A percentile compares a stretch with the other conserved stretches of the same genome.
Evolutionary conservation across 2,797 vertebrate species (phyloP).

Genomic region (Poeciliopsis paucimaculata): DNA sequence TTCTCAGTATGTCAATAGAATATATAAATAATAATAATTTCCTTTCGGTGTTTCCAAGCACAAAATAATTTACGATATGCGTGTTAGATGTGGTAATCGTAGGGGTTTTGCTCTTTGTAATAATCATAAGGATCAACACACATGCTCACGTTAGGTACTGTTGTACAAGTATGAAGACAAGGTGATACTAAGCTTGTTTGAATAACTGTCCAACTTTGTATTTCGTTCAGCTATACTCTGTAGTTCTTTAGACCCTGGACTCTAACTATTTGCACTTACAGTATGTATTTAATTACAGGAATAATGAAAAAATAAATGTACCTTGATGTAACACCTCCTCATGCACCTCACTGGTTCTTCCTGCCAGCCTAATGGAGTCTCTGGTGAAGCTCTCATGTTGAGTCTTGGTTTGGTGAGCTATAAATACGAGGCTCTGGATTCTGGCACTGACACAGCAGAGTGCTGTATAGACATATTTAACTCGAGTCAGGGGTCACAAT

Average conservation of each 20-base stretch:
- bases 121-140: conserved; percentile 87
- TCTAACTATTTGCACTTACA: conserved; percentile 98
- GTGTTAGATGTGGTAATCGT: conserved; percentile 88
- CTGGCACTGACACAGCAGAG: conserved; percentile 45
- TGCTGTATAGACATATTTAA: conserved; percentile 50
- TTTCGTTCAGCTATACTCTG: conserved; percentile 93
- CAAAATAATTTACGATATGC: conserved; percentile 89
- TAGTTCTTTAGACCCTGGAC: conserved; percentile 95
- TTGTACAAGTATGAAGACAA: conserved; percentile 90
- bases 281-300: conserved; percentile 97
- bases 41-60: conserved; percentile 93
- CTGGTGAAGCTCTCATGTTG: conserved; percentile 40
- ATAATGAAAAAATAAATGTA: conserved; percentile 98
- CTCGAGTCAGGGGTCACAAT: conserved; percentile 56
- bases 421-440: conserved; percentile 63
- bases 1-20: conserved; percentile 82
- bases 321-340: conserved; percentile 87
- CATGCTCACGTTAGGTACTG: conserved; percentile 90
- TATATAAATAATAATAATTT: conserved; percentile 83
- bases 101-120: conserved; percentile 92
- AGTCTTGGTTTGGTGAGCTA: conserved; percentile 57
- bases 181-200: conserved; percentile 90
- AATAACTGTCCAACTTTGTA: conserved; percentile 97
- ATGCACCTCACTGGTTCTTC: conserved; percentile 36
- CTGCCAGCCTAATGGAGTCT: conserved; percentile 7